phyloP scores from a whole-genome alignment of 2,888 invertebrate genomes.

The Agrilus biguttatus region DNA sequence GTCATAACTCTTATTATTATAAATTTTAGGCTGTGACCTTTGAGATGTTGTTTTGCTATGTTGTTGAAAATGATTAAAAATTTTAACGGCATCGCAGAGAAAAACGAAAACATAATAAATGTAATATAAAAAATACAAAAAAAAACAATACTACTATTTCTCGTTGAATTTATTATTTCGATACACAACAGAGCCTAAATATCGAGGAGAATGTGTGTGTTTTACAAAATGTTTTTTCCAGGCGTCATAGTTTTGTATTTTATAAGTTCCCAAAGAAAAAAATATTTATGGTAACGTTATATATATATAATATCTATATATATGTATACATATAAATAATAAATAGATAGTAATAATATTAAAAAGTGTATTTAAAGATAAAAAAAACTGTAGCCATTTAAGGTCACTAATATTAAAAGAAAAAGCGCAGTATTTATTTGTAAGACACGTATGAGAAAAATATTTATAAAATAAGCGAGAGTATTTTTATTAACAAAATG shows the following conservation, averaged over 20 bases:
- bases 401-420: no score
- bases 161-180: constrained; percentile 1
- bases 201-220: constrained; percentile 1
- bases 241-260: constrained; percentile 1
- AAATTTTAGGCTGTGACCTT: constrained; percentile 25
- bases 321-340: not conserved
- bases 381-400: no score
- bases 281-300: constrained; percentile 1
- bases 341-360: no score
- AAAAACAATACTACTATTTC: not conserved
- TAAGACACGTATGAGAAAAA: no score
- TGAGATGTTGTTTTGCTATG: constrained; percentile 2
- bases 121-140: not conserved
- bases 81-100: not conserved
- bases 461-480: no score
- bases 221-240: constrained; percentile 1
- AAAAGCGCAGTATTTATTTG: no score
- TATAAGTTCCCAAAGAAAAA: constrained; percentile 2
- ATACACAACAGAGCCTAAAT: constrained; percentile 1
- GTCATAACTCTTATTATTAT: constrained; percentile 12
- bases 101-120: not conserved
- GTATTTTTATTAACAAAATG: no score
- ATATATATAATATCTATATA: not conserved
- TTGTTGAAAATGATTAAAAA: no score
- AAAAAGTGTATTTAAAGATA: no score